Evolutionary conservation across 2,797 vertebrate species (phyloP), one percentile per base, ranked within the genome.

Genomic region (Enteromius treurensis): DNA sequence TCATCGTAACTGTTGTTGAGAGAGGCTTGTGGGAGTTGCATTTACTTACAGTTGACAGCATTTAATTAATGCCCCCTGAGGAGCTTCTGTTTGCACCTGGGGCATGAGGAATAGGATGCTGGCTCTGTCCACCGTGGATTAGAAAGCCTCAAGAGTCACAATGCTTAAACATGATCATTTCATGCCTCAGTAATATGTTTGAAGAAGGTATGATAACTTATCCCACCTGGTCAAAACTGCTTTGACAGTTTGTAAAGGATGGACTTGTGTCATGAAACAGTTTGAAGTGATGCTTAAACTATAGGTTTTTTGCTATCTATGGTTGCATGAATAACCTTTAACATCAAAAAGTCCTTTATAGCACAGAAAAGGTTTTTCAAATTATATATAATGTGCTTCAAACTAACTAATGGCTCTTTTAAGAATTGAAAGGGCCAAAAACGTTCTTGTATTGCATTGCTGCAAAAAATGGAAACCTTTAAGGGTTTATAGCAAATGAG

Each of bases 21-120:
- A 26, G 40, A 55, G 23, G 49, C 62, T 34, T 73, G 70, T 77
- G 71, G 70, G 76, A 86, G 80, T 74, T 62, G 73, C 78, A 47
- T 77, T 40, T 65, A 75, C 68, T 67, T 2, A 26, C 21, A 32
- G 17, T 9, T 73, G 79, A 82, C 14, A 17, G 55, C 65, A 67
- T 80, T 84, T 86, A 86, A 88, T 88, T 64, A 85, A 75, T 68
- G 23, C 40, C 55, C 87, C 80, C 77, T 0, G 40, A 34, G 73
- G 23, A 14, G 34, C 23, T 21, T 14, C 58, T 81, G 77, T 69
- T 58, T 77, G 70, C 81, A 80, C 73, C 60, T 64, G 80, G 45
- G 77, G 37, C 60, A 42, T 71, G n/a, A 40, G 62, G 49, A 53
- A 65, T 15, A 82, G 14, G 73, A 68, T 45, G 47, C n/a, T 4